These are phyloP conservation scores for Drosophila suzukii DNA, from an alignment of 1,140 invertebrate species.

Conservation along the genomic window DNA sequence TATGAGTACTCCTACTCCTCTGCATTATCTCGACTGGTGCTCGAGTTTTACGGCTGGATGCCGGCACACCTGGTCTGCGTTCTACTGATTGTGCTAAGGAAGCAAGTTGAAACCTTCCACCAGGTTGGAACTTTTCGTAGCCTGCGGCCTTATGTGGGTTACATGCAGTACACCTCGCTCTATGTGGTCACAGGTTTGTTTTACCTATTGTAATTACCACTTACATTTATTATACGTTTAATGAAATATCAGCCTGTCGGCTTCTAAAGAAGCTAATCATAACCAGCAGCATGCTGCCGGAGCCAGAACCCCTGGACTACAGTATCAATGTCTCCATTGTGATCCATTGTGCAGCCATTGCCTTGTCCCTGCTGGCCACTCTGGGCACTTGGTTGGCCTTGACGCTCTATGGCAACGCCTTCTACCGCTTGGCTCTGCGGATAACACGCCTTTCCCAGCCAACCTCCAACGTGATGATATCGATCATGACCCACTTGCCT, in stretches of 20 bases:
- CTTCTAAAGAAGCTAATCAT: slow-evolving; percentile 65
- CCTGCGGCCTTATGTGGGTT: slow-evolving; percentile 59
- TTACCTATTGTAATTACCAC: not conserved
- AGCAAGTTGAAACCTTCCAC: slow-evolving; percentile 67
- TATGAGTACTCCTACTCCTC: slow-evolving; percentile 74
- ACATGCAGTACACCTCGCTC: slow-evolving; percentile 65
- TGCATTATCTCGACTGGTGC: slow-evolving; percentile 65
- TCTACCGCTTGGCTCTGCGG: slow-evolving; percentile 60
- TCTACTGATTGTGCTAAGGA: slow-evolving; percentile 66
- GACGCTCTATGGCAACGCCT: slow-evolving; percentile 57
- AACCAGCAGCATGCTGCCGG: slow-evolving; percentile 41
- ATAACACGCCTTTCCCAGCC: slow-evolving; percentile 46
- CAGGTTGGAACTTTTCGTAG: slow-evolving; percentile 57
- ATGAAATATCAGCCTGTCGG: slow-evolving; percentile 53
- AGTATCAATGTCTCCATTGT: slow-evolving; percentile 71
- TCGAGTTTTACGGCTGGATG: slow-evolving; percentile 77
- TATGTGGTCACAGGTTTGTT: slow-evolving; percentile 73
- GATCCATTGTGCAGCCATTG: slow-evolving; percentile 69
- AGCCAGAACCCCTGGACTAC: slow-evolving; percentile 53
- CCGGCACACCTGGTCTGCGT: slow-evolving; percentile 78
- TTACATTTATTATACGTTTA: not conserved
- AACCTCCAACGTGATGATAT: slow-evolving; percentile 70
- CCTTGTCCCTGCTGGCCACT: slow-evolving; percentile 49
- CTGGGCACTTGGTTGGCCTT: slow-evolving; percentile 59
- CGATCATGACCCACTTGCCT: slow-evolving; percentile 80